Base-by-base conservation (phyloP, 2,888 invertebrate species). In the Scaptomyza caliginosa region DNA sequence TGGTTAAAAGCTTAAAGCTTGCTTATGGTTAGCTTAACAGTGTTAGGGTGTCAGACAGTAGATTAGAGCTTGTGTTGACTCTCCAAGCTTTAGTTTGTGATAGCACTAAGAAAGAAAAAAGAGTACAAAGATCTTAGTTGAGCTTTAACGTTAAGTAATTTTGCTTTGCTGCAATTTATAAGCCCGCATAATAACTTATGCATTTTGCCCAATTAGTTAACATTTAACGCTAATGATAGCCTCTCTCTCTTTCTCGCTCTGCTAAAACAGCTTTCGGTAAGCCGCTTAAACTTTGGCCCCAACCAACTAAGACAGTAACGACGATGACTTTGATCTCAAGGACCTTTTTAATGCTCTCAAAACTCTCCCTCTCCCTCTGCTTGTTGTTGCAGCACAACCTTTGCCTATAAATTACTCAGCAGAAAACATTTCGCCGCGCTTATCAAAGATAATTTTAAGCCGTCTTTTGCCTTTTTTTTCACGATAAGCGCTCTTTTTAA, bases 381-480 rank as follows among this genome's bases (percentile, higher is more conserved):
- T 16, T 26, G n/a, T 16, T 48, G 60, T 26, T 45, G 42, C 43
- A 46, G 54, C 50, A 70, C 56, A 56, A 57, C 40, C 50, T 34
- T 42, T 71, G 74, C 66, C 77, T 81, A 82, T 85, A 81, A 81
- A 84, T 81, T 77, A 82, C 85, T 82, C 78, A 77, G 74, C 85
- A 64, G 73, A 42, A 34, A 70, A 62, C 70, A 78, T 81, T 81
- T 84, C 76, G 76, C 67, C 72, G 63, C 74, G 79, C 82, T 77
- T 85, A 81, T 81, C 85, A 81, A 81, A 81, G 79, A 81, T 81
- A 82, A 85, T 81, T 81, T 81, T 81, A 81, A 85, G 81, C 85
- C 81, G 81, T 81, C 85, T 74, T 65, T 75, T 64, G 52, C 67
- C 45, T 50, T 26, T 48, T 68, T 51, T 28, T 43, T 6, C 16